Conservation (phyloP, 2,113 vertebrate species). For the Vulpes ferrilata region DNA sequence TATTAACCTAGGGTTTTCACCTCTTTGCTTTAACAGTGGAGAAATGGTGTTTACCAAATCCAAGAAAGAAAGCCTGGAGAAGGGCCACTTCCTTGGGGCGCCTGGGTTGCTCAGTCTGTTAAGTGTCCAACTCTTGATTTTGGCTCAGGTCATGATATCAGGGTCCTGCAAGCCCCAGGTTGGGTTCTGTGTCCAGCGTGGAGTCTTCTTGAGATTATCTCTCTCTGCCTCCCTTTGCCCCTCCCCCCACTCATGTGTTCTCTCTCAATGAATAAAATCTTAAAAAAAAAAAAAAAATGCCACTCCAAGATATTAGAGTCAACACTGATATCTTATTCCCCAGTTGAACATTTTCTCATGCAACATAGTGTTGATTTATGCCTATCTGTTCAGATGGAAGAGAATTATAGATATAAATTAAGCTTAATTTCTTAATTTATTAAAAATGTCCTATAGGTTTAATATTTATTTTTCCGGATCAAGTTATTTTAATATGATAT, state of each 20-base stretch:
- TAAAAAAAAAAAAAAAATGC: neutral
- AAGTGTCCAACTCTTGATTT: neutral
- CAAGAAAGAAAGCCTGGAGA: neutral
- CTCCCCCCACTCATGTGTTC: neutral
- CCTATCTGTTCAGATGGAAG: neutral
- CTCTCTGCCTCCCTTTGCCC: neutral
- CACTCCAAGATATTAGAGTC: neutral
- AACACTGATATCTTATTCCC: neutral
- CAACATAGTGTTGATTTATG: neutral
- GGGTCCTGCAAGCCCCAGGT: neutral
- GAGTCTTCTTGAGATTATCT: neutral
- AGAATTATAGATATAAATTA: neutral
- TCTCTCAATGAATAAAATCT: neutral
- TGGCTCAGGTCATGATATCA: neutral
- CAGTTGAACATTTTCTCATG: neutral
- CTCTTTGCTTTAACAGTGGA: neutral
- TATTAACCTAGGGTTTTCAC: neutral
- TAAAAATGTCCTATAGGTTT: neutral
- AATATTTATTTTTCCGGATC: neutral
- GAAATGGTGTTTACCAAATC: neutral
- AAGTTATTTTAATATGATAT: neutral
- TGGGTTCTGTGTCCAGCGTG: neutral
- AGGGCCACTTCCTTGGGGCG: neutral
- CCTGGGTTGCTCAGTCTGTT: neutral
- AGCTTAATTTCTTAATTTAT: neutral